Conservation (phyloP, 2,888 invertebrate species). For the Andrena bucephala region DNA sequence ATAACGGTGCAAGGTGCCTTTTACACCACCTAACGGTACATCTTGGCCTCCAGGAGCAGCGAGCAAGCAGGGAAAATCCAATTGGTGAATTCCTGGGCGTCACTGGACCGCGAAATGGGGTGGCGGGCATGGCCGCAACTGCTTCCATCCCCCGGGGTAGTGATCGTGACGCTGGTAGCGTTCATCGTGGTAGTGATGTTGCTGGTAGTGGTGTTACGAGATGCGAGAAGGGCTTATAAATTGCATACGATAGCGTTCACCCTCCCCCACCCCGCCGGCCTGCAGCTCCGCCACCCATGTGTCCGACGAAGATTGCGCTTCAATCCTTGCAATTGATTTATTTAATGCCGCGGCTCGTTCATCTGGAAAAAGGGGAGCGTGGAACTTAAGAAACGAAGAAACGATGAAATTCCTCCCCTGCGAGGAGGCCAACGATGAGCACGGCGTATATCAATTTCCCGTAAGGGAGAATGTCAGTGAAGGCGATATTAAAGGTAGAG, state of each 20-base stretch:
- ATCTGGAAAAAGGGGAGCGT: slow-evolving; percentile 45
- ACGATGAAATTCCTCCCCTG: slow-evolving; percentile 13
- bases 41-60: slow-evolving; percentile 76
- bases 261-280: slow-evolving; percentile 50
- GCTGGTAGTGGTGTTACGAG: slow-evolving; percentile 71
- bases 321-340: slow-evolving; percentile 78
- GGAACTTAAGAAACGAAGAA: slow-evolving; percentile 21
- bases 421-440: neutral
- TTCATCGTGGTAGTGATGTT: slow-evolving; percentile 60
- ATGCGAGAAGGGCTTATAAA: slow-evolving; percentile 81
- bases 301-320: slow-evolving; percentile 77
- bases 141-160: slow-evolving; percentile 77
- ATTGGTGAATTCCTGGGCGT: slow-evolving; percentile 84
- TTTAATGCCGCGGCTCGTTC: slow-evolving; percentile 67
- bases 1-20: slow-evolving; percentile 78
- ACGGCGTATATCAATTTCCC: slow-evolving; percentile 6
- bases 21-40: slow-evolving; percentile 81
- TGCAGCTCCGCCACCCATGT: slow-evolving; percentile 67
- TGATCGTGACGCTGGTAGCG: slow-evolving; percentile 72
- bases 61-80: slow-evolving; percentile 83
- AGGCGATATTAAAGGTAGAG: slow-evolving; percentile 16
- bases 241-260: slow-evolving; percentile 81
- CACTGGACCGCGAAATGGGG: slow-evolving; percentile 84
- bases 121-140: slow-evolving; percentile 80
- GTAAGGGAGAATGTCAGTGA: neutral